Evolutionary conservation across 2,113 vertebrate species (phyloP).

Genomic region (Carassius carassius): DNA sequence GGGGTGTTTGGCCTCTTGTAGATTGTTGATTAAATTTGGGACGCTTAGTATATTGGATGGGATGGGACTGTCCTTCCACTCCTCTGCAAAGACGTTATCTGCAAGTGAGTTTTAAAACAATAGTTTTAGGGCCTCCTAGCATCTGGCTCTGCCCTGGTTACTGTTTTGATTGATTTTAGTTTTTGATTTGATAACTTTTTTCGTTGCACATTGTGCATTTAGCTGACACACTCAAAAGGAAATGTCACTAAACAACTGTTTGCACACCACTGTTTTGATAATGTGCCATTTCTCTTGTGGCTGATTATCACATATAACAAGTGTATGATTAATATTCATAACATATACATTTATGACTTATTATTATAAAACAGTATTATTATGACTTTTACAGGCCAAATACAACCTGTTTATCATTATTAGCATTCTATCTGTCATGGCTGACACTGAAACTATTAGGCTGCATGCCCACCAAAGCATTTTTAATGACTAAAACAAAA

Average conservation of each 20-base stretch:
- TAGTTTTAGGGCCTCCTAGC: constrained; percentile 74
- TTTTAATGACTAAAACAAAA: background rate
- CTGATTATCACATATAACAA: background rate
- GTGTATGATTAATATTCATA: background rate
- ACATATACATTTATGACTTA: background rate
- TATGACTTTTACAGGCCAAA: background rate
- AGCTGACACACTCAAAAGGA: background rate
- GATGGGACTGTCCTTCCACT: constrained; percentile 82
- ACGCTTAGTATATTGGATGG: constrained; percentile 87
- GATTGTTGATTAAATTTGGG: constrained; percentile 84
- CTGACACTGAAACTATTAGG: background rate
- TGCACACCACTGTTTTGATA: background rate
- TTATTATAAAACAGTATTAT: background rate
- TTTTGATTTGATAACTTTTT: background rate
- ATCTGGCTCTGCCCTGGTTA: constrained; percentile 47
- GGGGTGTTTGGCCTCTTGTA: constrained; percentile 81
- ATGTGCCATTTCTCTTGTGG: background rate
- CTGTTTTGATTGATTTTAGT: constrained; percentile 42
- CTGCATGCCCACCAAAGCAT: too few species aligned
- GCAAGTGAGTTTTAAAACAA: constrained; percentile 95
- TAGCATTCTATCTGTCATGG: background rate
- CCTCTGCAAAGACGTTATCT: constrained; percentile 90
- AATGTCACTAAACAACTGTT: too few species aligned
- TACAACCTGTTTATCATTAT: background rate
- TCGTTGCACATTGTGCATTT: background rate